Percentiles rank a stretch among this genome's conserved stretches.
Evolutionary conservation across 2,113 vertebrate genomes (phyloP).

Genomic region (Beaufortia kweichowensis): DNA sequence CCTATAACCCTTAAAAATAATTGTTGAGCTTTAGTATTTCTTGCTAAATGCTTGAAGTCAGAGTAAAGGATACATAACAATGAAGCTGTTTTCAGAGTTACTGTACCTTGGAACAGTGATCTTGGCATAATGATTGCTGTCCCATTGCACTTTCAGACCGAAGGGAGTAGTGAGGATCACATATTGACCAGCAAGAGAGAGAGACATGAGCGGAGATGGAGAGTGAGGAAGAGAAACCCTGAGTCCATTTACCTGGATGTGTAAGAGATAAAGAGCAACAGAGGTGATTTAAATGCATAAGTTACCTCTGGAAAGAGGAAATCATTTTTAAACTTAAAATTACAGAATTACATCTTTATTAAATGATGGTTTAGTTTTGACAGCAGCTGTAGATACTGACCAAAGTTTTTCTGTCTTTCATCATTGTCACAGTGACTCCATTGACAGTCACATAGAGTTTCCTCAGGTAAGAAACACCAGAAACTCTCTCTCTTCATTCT

Average conservation of each 20-base stretch:
- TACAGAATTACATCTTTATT: too few relatives aligned
- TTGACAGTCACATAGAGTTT: conserved; percentile 73
- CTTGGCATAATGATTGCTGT: conserved; percentile 78
- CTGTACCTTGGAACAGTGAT: conserved; percentile 73
- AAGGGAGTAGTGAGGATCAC: conserved; percentile 74
- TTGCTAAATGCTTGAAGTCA: not conserved
- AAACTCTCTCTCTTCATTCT: conserved; percentile 73
- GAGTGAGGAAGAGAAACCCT: conserved; percentile 72
- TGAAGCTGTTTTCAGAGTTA: not conserved
- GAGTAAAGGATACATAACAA: not conserved
- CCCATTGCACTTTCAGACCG: conserved; percentile 78
- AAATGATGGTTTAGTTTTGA: not conserved
- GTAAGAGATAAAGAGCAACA: not conserved
- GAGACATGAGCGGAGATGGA: conserved; percentile 64
- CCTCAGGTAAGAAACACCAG: conserved; percentile 72
- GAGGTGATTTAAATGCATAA: not conserved
- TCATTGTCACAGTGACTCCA: conserved; percentile 72
- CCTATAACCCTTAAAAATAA: not conserved
- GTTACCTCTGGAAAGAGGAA: not conserved
- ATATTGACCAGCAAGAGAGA: conserved; percentile 76
- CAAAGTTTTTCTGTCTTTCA: conserved; percentile 71
- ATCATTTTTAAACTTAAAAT: too few relatives aligned
- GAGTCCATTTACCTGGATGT: conserved; percentile 70
- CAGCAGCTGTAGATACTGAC: conserved; percentile 61
- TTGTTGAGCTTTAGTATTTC: not conserved